Evolutionary conservation across 2,888 invertebrate genomes (phyloP).

Genomic region (Hydropsyche betteni): DNA sequence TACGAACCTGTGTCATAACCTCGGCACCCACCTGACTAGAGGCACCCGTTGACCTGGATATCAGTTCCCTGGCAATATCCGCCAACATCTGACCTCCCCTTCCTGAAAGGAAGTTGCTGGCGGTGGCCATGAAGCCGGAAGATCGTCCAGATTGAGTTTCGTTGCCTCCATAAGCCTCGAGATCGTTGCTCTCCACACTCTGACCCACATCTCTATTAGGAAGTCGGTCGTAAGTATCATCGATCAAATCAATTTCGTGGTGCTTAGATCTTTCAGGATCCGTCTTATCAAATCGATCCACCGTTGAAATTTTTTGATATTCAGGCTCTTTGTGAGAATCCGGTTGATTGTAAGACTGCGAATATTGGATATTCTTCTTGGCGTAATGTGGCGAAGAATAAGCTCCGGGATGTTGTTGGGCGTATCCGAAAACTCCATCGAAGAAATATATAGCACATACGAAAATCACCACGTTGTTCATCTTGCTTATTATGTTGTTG

Average conservation of each 20-base stretch:
- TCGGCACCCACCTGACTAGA: slow-evolving; percentile 73
- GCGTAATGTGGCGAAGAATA: slow-evolving; percentile 66
- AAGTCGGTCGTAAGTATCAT: slow-evolving; percentile 33
- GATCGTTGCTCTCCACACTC: slow-evolving; percentile 39
- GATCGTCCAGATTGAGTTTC: slow-evolving; percentile 49
- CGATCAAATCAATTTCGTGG: slow-evolving; percentile 48
- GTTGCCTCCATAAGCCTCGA: slow-evolving; percentile 37
- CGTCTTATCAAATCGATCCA: slow-evolving; percentile 23
- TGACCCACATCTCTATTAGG: slow-evolving; percentile 27
- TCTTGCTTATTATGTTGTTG: background rate
- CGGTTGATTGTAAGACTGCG: slow-evolving; percentile 44
- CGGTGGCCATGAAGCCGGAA: slow-evolving; percentile 60
- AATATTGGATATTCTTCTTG: slow-evolving; percentile 57
- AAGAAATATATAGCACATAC: background rate
- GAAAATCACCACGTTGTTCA: slow-evolving; percentile 1
- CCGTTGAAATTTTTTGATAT: slow-evolving; percentile 45
- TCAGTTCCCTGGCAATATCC: slow-evolving; percentile 72
- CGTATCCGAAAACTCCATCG: slow-evolving; percentile 37
- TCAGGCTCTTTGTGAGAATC: slow-evolving; percentile 42
- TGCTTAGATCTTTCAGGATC: slow-evolving; percentile 45
- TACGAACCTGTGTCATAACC: slow-evolving; percentile 67
- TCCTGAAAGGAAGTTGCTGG: slow-evolving; percentile 61
- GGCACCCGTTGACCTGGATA: slow-evolving; percentile 73
- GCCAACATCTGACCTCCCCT: slow-evolving; percentile 67
- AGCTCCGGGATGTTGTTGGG: slow-evolving; percentile 60